phyloP scores from a whole-genome alignment of 2,888 invertebrate species.

The Sminthurides aquaticus region DNA sequence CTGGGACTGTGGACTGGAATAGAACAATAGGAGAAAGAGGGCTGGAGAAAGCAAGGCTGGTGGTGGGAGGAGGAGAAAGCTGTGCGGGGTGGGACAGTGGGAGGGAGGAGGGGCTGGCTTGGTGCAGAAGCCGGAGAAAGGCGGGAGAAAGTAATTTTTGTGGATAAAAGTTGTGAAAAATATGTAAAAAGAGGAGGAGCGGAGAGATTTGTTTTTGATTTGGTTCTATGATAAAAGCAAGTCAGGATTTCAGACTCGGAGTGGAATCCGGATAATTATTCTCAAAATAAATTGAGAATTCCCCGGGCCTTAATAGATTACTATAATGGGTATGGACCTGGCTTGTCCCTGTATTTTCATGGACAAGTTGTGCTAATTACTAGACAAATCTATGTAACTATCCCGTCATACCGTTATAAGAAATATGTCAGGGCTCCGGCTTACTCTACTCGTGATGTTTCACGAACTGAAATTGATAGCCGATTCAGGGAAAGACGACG shows the following conservation, averaged over 20 bases:
- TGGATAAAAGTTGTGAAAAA: background rate
- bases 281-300: constrained; percentile 19
- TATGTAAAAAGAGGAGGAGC: background rate
- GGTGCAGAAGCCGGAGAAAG: background rate
- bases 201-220: background rate
- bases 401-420: constrained; percentile 13
- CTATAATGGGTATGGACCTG: constrained; percentile 11
- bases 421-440: constrained; percentile 9
- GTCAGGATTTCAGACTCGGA: background rate
- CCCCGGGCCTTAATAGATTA: constrained; percentile 11
- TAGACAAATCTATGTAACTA: constrained; percentile 17
- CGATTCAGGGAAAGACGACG: constrained; percentile 27
- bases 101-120: background rate
- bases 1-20: too few species aligned
- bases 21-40: too few species aligned
- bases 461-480: background rate
- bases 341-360: constrained; percentile 12
- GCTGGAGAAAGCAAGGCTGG: too few species aligned
- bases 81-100: background rate
- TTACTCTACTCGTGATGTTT: background rate
- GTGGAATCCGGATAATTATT: constrained; percentile 1
- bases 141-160: too few species aligned
- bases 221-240: background rate
- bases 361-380: constrained; percentile 16
- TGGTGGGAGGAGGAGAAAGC: too few species aligned